phyloP scores from a whole-genome alignment of 2,797 vertebrate genomes.

The Otolemur crassicaudatus region DNA sequence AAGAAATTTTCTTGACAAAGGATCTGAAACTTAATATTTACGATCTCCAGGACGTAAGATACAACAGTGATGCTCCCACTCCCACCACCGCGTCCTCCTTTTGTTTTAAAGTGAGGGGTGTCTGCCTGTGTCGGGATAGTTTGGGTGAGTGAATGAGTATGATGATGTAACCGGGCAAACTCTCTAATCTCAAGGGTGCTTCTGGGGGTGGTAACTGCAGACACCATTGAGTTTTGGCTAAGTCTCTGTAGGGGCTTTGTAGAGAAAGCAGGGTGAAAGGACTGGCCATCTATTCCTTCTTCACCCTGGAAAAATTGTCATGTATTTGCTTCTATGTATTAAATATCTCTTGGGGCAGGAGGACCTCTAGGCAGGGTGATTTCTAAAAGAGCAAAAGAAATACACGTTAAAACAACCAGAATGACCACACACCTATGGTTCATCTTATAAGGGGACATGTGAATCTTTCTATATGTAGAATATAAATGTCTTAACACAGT shows the following conservation, averaged over 20 bases:
- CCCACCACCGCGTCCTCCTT: background rate
- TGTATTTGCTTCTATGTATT: background rate
- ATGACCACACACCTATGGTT: background rate
- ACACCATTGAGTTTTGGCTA: background rate
- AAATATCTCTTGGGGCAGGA: conserved; percentile 10
- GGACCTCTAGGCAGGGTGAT: background rate
- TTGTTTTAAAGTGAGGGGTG: background rate
- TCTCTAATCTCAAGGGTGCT: background rate
- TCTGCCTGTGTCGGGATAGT: background rate
- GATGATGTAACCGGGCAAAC: background rate
- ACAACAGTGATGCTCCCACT: background rate
- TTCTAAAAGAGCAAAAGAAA: conserved; percentile 24
- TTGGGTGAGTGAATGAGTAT: background rate
- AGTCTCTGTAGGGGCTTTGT: background rate
- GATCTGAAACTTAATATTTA: conserved; percentile 51
- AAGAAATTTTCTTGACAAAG: conserved; percentile 57
- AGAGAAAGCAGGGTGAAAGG: background rate
- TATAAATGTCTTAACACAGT: no score
- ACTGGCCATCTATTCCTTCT: background rate
- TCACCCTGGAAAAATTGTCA: background rate
- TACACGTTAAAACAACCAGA: background rate
- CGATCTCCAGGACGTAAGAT: background rate
- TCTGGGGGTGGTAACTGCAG: background rate
- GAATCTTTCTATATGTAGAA: no score
- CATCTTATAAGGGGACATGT: no score